Base-by-base conservation (phyloP, 2,113 vertebrate genomes). In the Erythrocercus mccallii region DNA sequence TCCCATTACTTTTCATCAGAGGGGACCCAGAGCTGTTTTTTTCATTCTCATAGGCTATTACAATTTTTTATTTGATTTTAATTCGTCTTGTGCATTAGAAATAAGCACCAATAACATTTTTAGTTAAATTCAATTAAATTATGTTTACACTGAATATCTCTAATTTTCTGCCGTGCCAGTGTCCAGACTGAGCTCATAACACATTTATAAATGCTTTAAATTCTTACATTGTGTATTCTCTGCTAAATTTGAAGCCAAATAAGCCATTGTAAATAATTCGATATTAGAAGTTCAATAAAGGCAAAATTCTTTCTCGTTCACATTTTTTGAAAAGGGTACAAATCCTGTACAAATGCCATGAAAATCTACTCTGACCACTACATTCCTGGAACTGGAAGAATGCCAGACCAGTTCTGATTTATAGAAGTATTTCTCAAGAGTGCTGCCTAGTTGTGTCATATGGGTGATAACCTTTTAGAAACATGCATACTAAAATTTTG, bases 51-150 rank as follows among this genome's bases (percentile, higher is more conserved):
- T 80, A 44, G 62, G 15, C 37, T 84, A 62, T 76, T 76, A 71
- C 69, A 94, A 25, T 3, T 44, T 81, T 94, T 74, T 61, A 85
- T 95, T 94, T 97, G 31, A 60, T 64, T 95, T 96, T 91, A 47
- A 83, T 94, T 90, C 23, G 88, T 93, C 79, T 93, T 81, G 18
- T 85, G 6, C 51, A 54, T 91, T 84, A 87, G 11, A 86, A 94
- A 77, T 65, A 64, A 35, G 35, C 68, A 15, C 9, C 74, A 28
- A 79, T 74, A 54, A 6, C 10, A 71, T 94, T 74, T 91, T 91
- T 53, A 62, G 53, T 81, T 80, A 84, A 89, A 95, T 87, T 37
- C 19, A 90, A 76, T 95, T 97, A 88, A 94, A 91, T 31, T 56
- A 24, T 21, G 74, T 88, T 95, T 92, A 89, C 53, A 76, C 19